These are phyloP conservation scores for Ophion obscuratus DNA, from an alignment of 2,888 invertebrate species.

Conservation along the genomic window DNA sequence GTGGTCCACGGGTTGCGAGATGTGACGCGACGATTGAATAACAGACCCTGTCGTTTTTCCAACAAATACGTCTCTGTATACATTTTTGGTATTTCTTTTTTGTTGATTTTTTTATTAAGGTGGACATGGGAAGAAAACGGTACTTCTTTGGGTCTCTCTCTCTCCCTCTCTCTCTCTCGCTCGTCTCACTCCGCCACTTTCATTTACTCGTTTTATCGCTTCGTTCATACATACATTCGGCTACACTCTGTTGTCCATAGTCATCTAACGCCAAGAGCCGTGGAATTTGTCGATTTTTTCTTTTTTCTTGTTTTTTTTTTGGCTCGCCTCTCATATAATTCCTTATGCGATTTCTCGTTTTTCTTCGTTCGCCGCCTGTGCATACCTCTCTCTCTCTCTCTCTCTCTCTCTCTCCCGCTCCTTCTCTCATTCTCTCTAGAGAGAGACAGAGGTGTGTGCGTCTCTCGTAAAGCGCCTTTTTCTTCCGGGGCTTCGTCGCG, in stretches of 20 bases:
- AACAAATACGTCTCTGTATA: not conserved
- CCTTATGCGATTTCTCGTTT: conserved; percentile 46
- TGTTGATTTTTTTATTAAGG: not conserved
- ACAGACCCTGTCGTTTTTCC: no score
- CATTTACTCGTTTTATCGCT: conserved; percentile 15
- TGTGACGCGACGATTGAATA: no score
- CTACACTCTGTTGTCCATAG: conserved; percentile 12
- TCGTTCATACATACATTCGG: conserved; percentile 11
- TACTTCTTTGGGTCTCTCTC: not conserved
- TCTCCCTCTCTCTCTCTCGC: not conserved
- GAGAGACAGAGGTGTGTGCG: not conserved
- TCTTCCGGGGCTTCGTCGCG: conserved; percentile 47
- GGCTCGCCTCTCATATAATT: conserved; percentile 10
- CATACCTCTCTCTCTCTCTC: conserved; percentile 5
- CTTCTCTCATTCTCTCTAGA: not conserved
- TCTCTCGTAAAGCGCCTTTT: conserved; percentile 24
- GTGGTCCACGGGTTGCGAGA: no score
- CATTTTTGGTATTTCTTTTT: no score
- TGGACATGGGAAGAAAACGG: not conserved
- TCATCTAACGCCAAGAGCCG: conserved; percentile 10
- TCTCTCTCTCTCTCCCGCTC: not conserved
- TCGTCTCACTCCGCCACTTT: not conserved
- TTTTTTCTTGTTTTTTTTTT: conserved; percentile 4
- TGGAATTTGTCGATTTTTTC: not conserved
- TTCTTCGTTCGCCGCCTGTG: conserved; percentile 15